A percentile compares a stretch with the other conserved stretches of the same genome.
phyloP scores from a whole-genome alignment of 2,113 vertebrate genomes.

The Crotalus horridus region DNA sequence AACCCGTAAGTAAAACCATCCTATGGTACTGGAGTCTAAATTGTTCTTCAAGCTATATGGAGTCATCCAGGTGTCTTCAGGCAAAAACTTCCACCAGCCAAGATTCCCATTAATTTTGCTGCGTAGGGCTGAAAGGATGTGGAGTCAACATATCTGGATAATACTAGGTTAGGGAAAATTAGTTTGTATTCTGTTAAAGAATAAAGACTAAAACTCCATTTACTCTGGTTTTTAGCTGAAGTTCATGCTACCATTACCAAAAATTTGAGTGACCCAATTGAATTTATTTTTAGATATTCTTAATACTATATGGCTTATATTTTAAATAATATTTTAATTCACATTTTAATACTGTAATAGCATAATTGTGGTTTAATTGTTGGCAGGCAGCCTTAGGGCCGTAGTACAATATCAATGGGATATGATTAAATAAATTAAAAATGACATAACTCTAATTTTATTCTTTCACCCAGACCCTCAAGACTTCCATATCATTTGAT shows the following conservation, averaged over 20 bases:
- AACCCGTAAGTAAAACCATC: conserved; percentile 74
- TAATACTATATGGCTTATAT: background rate
- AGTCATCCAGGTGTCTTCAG: background rate
- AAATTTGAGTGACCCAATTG: background rate
- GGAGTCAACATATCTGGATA: background rate
- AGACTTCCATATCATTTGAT: background rate
- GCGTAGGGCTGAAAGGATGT: background rate
- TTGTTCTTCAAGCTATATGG: background rate
- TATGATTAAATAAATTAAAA: background rate
- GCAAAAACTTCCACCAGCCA: background rate
- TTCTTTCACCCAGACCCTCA: background rate
- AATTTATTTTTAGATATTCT: background rate
- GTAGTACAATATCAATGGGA: background rate
- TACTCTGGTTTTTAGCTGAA: background rate
- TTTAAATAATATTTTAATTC: background rate
- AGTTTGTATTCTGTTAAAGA: background rate
- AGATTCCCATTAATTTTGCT: background rate
- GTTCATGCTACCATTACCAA: background rate
- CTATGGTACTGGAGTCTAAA: background rate
- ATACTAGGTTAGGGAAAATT: background rate
- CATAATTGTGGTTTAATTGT: background rate
- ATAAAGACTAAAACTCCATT: background rate
- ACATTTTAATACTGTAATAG: background rate
- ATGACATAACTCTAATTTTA: background rate
- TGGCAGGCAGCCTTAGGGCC: background rate